Conservation (phyloP, 2,888 invertebrate species). For the Standfussiana lucernea region DNA sequence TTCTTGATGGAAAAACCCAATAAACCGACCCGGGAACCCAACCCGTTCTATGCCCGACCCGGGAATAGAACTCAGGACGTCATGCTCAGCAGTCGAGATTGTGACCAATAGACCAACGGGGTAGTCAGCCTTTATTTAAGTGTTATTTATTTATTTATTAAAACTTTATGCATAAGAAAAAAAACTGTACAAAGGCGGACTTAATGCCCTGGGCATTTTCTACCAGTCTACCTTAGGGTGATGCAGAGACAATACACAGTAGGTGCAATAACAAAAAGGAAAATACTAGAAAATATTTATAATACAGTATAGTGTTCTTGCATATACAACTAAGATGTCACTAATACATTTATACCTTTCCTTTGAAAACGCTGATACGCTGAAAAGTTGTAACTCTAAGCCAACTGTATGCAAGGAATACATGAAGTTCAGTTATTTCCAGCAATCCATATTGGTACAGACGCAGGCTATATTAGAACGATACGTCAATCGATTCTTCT, state of each 20-base stretch:
- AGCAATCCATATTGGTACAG: constrained; percentile 10
- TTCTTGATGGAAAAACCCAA: background rate
- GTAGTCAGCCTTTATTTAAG: background rate
- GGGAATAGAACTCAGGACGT: background rate
- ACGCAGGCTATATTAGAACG: constrained; percentile 18
- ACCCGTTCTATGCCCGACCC: background rate
- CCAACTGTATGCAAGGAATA: constrained; percentile 15
- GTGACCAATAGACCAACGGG: background rate
- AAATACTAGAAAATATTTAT: no score
- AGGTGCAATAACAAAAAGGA: no score
- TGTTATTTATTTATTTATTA: no score
- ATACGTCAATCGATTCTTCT: constrained; percentile 46
- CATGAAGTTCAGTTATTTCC: constrained; percentile 36
- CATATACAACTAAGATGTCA: background rate
- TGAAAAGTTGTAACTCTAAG: background rate
- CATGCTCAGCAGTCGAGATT: background rate
- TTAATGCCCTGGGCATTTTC: no score
- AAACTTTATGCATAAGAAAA: no score
- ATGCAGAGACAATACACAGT: no score
- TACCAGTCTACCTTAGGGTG: no score
- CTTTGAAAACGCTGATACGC: background rate
- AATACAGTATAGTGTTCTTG: background rate
- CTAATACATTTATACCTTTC: background rate
- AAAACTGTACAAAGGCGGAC: no score
- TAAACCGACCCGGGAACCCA: background rate